Evolutionary conservation across 2,113 vertebrate species (phyloP), one percentile per base, ranked within the genome.

Genomic region (Ovibos moschatus): DNA sequence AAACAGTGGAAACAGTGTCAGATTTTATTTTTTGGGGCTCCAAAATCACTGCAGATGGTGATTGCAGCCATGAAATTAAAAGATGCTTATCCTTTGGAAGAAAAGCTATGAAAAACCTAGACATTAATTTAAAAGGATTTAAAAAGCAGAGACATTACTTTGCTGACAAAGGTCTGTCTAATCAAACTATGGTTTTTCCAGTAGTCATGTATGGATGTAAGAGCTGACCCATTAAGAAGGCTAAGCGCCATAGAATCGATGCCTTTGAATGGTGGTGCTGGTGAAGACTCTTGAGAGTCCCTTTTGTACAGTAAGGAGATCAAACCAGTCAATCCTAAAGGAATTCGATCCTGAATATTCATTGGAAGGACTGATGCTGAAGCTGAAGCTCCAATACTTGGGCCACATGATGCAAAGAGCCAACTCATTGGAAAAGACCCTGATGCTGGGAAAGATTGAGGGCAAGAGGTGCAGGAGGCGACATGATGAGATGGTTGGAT

Each of bases 161-260:
- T 64, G 30, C 62, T 33, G 15, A 64, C 30, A 64, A 64, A 64
- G 62, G 62, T 64, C 30, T 33, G 62, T 64, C 30, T 64, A 33
- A 33, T 33, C 14, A 33, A 64, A 64, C 62, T 33, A 33, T 64
- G 62, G 62, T 33, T n/a, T 64, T 64, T 64, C 30, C 30, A 64
- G 15, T 64, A 64, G 62, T 33, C 62, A n/a, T 64, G 30, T 33
- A 64, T 4, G 7, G 30, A 64, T 33, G 15, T 64, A 33, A 64
- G 60, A 64, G 60, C 14, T 64, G 30, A 8, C 14, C 30, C 15
- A 33, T 64, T 8, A 64, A 16, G 30, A 62, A 33, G 15, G 60
- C 60, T 64, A 33, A 33, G 60, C 0, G 3, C 6, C 30, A 33
- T 0, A 16, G 60, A 33, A 33, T 16, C 1, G 28, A 62, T 33